Percentiles rank a stretch among this genome's conserved stretches.
Conservation (phyloP, 2,797 vertebrate species). For the Cephalopachus bancanus region DNA sequence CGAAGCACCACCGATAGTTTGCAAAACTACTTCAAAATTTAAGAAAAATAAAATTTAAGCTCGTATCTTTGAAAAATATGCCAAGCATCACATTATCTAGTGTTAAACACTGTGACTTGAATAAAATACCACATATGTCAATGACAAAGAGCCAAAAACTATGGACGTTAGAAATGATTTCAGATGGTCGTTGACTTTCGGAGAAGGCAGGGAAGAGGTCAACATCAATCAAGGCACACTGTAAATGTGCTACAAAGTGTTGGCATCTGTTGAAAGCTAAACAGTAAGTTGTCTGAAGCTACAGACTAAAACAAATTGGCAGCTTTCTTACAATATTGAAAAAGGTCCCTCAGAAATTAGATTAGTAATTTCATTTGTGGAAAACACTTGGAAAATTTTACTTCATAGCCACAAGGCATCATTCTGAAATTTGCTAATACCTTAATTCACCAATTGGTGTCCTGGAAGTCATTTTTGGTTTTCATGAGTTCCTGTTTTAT, state of each 20-base stretch:
- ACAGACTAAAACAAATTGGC: slow-evolving; percentile 50
- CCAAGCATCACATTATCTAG: slow-evolving; percentile 38
- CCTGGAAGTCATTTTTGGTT: slow-evolving; percentile 22
- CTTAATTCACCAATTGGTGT: slow-evolving; percentile 52
- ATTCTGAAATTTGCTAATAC: slow-evolving; percentile 61
- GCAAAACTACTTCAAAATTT: slow-evolving; percentile 63
- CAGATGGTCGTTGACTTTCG: slow-evolving; percentile 22
- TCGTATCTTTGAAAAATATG: slow-evolving; percentile 41
- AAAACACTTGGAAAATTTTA: slow-evolving; percentile 58
- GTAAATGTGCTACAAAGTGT: slow-evolving; percentile 24
- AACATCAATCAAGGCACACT: slow-evolving; percentile 45
- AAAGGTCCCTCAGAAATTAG: slow-evolving; percentile 57
- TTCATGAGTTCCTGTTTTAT: slow-evolving; percentile 48
- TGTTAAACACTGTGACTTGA: slow-evolving; percentile 54
- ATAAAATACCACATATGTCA: slow-evolving; percentile 51
- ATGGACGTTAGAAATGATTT: slow-evolving; percentile 62
- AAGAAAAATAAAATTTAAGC: slow-evolving; percentile 54
- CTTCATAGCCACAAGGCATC: slow-evolving; percentile 68
- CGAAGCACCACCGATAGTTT: slow-evolving; percentile 55
- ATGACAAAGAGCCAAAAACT: neutral
- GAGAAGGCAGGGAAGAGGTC: slow-evolving; percentile 15
- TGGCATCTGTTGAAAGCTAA: slow-evolving; percentile 59
- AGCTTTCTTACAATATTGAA: slow-evolving; percentile 65
- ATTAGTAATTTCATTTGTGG: slow-evolving; percentile 46
- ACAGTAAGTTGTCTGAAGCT: slow-evolving; percentile 40